A percentile compares a stretch with the other conserved stretches of the same genome.
Evolutionary conservation across 30 jellyfish, hydroid and myxozoan genomes (phyloP).

Genomic region (Turritopsis rubra): DNA sequence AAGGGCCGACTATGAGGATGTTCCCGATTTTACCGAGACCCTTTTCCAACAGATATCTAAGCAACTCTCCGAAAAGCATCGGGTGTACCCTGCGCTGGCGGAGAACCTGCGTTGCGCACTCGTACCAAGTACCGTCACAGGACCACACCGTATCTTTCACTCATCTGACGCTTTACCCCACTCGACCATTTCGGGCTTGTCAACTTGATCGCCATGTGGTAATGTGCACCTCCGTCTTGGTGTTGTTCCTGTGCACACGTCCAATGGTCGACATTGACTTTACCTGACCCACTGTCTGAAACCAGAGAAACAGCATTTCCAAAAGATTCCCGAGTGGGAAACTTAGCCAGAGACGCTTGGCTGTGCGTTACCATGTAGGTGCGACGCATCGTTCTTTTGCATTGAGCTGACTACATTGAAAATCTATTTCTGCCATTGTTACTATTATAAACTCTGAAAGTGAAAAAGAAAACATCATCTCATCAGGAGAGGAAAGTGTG

Average conservation of each 20-base stretch:
- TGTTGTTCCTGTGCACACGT: neutral
- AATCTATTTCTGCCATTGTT: too few species aligned
- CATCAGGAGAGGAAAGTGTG: too few species aligned
- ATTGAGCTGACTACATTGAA: too few species aligned
- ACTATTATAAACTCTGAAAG: too few species aligned
- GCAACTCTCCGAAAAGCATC: neutral
- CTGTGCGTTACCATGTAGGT: slow-evolving; percentile 5
- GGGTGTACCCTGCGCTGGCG: too few species aligned
- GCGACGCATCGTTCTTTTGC: neutral
- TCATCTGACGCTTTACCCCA: neutral
- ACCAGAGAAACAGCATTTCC: neutral
- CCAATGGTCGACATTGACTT: neutral
- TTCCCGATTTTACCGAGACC: neutral
- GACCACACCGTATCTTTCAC: neutral
- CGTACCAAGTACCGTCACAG: too few species aligned
- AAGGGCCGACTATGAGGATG: neutral
- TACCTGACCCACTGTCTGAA: neutral
- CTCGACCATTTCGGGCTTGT: slow-evolving; percentile 22
- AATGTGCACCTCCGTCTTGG: neutral
- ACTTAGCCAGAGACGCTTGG: neutral
- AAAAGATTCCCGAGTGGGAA: neutral
- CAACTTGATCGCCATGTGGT: neutral
- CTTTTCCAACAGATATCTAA: neutral
- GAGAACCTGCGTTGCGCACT: too few species aligned
- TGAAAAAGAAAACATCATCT: too few species aligned